Evolutionary conservation across 2,113 vertebrate genomes (phyloP), one percentile per base, ranked within the genome.

Genomic region (Diphyllodes magnificus): DNA sequence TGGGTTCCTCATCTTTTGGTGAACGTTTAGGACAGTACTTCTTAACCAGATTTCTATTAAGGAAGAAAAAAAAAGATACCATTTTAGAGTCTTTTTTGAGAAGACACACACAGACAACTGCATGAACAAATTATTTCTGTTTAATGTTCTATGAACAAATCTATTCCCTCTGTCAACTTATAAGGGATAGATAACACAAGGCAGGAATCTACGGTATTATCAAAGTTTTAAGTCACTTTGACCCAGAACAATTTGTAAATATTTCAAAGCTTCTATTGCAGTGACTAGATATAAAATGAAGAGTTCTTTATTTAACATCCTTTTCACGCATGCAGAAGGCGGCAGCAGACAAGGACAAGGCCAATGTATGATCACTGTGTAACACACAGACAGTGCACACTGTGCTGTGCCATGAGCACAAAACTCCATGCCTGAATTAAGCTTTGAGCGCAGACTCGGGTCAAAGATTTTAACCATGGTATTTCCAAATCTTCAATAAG

Each of bases 11-110:
- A 57, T 99, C 99, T 98, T 99, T 99, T 75, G 99, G 95, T 61
- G 98, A 98, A 85, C 99, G 99, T 91, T 99, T 99, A 21, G 99
- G 99, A 96, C 99, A 99, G 80, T 99, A 99, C 95, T 99, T 99
- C 98, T 99, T 99, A 77, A 99, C 99, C 97, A 99, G 96, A 97
- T 98, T 99, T 97, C 99, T 99, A 96, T 77, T 95, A 75, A 72
- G 86, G 78, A 76, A 97, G 73, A 90, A 95, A 93, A 61, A 84
- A 25, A 51, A 92, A 59, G 6, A 75, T 6, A 3, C 2, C 57
- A 24, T 54, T 84, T 96, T 64, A 88, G 47, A 92, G 24, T 60
- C 35, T 82, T 33, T 63, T 80, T 63, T 30, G 15, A 95, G 22
- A 84, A 92, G 24, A 49, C 6, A 33, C 6, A 64, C 13, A 77